Percentiles rank a stretch among this genome's conserved stretches.
Evolutionary conservation across 2,797 vertebrate species (phyloP).

Genomic region (Trichosurus vulpecula): DNA sequence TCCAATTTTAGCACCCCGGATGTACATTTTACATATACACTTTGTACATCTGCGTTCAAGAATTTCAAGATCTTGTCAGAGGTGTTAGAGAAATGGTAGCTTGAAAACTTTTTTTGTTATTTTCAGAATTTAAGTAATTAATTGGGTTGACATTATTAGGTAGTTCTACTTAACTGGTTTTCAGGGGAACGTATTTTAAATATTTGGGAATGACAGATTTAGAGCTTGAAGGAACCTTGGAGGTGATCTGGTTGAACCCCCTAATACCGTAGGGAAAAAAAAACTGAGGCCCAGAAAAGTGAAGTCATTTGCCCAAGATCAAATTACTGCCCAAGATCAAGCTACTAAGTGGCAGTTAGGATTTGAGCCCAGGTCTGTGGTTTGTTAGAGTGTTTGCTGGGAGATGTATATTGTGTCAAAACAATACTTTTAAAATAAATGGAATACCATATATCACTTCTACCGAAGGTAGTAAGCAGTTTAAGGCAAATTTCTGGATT

Average conservation of each 20-base stretch:
- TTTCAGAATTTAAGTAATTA: conserved; percentile 27
- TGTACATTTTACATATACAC: background rate
- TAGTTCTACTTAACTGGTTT: background rate
- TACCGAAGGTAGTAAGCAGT: background rate
- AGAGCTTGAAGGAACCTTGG: background rate
- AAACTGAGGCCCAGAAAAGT: background rate
- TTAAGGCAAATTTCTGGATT: background rate
- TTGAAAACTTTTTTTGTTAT: background rate
- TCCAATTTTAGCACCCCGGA: background rate
- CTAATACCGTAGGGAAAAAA: background rate
- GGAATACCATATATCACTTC: background rate
- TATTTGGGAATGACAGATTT: background rate
- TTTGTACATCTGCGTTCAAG: background rate
- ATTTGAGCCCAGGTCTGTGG: background rate
- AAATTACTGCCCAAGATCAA: background rate
- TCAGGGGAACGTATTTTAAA: background rate
- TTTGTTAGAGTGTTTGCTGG: background rate
- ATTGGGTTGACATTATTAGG: background rate
- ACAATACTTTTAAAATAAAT: background rate
- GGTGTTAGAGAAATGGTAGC: background rate
- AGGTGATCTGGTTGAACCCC: background rate
- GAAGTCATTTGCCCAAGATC: background rate
- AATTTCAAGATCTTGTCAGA: background rate
- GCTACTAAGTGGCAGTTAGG: background rate
- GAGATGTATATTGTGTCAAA: background rate